Evolutionary conservation across 1,140 invertebrate genomes (phyloP).

Genomic region (Drosophila navojoa): DNA sequence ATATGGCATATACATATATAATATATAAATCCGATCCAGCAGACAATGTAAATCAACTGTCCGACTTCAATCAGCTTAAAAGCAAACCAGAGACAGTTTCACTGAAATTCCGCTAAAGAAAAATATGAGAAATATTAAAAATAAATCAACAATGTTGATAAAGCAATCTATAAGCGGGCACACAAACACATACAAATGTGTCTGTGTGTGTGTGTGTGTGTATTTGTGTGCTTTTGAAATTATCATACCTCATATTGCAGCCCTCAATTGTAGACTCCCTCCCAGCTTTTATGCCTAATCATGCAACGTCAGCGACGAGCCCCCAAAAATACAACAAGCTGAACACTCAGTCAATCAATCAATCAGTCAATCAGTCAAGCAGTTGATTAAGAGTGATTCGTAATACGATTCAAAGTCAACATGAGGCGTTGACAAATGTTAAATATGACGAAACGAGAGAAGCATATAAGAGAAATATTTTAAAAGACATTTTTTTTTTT

Average conservation of each 20-base stretch:
- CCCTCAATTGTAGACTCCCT: neutral
- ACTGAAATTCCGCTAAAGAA: conserved; percentile 3
- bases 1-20: neutral
- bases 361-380: neutral
- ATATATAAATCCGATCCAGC: neutral
- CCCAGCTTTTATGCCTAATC: conserved; percentile 50
- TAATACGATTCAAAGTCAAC: conserved; percentile 42
- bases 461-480: neutral
- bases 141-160: conserved; percentile 56
- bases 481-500: too few relatives aligned
- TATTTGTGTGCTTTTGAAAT: conserved; percentile 39
- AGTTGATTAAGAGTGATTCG: conserved; percentile 2
- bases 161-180: conserved; percentile 46
- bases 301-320: conserved; percentile 63
- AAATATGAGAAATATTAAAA: conserved; percentile 45
- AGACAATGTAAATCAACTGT: conserved; percentile 68
- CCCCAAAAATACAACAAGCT: conserved; percentile 51
- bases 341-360: conserved; percentile 12
- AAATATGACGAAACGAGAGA: conserved; percentile 5
- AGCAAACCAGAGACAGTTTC: conserved; percentile 26
- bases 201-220: conserved; percentile 14
- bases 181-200: conserved; percentile 3
- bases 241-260: conserved; percentile 45
- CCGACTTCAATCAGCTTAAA: conserved; percentile 71
- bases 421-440: conserved; percentile 19